Base-by-base conservation (phyloP, 2,797 vertebrate genomes). In the Protonibea diacanthus region DNA sequence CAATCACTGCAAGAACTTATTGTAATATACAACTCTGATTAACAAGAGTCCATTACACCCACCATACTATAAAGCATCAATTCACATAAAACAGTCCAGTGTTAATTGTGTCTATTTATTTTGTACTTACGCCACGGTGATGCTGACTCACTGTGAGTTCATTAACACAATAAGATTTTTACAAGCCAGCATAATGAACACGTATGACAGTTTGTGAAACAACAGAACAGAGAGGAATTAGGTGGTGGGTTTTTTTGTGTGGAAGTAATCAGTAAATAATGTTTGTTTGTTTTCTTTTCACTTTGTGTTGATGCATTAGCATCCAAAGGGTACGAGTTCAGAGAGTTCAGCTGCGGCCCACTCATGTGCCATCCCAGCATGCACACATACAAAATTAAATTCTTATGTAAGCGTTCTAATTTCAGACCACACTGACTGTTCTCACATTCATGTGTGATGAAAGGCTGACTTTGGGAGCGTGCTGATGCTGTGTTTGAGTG, bases 351-450 rank as follows among this genome's bases (percentile, higher is more conserved):
- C 71, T 68, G 45, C n/a, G 53, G 64, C 53, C 63, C 60, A 48
- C 27, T 29, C 44, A 52, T 61, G 57, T 45, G 40, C 49, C 61
- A 13, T 70, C 53, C 60, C 60, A 48, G 42, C 65, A 7, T 66
- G 74, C 71, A 80, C 82, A 29, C 60, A 59, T 44, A 44, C 52
- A 66, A 69, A 82, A 77, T 61, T 15, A 20, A 71, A 70, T 49
- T 72, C 0, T 81, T 80, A 71, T 42, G 47, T 86, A 82, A 77
- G 63, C 4, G 23, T 25, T 78, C 60, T 78, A 76, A 81, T 77
- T 85, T 71, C 74, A 89, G 73, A 81, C 78, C 58, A 63, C 62
- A 42, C 20, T 71, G 71, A 71, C 60, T 70, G 57, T 74, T 73
- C 58, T 60, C 66, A 73, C 53, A 25, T 33, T 63, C 52, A 64